Conservation (phyloP, 1,140 invertebrate genomes). For the Kradibia gibbosae region DNA sequence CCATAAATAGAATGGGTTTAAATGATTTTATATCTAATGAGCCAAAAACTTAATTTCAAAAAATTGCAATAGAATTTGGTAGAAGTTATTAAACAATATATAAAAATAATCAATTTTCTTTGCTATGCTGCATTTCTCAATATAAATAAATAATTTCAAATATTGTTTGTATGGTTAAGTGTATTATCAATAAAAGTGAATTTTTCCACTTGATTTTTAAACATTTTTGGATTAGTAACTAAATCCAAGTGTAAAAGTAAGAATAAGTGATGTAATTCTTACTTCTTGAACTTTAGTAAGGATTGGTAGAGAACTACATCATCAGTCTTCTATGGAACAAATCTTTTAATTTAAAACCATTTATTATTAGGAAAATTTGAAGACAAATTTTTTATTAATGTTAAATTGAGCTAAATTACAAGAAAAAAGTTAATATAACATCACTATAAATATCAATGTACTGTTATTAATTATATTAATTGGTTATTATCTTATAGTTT, state of each 20-base stretch:
- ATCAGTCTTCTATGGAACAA: conserved; percentile 81
- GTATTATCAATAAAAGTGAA: conserved; percentile 79
- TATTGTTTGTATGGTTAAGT: conserved; percentile 78
- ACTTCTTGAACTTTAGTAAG: conserved; percentile 82
- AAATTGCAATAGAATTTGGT: conserved; percentile 56
- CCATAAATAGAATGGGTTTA: background rate
- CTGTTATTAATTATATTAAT: no score
- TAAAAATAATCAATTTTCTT: conserved; percentile 72
- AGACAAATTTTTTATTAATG: no score
- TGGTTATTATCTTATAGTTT: no score
- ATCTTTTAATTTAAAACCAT: conserved; percentile 76
- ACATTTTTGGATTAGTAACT: conserved; percentile 74
- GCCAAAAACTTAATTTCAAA: background rate
- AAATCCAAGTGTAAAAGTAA: conserved; percentile 82
- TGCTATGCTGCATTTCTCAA: conserved; percentile 74
- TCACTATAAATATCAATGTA: no score
- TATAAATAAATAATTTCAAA: conserved; percentile 73
- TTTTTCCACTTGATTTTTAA: conserved; percentile 69
- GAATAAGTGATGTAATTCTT: conserved; percentile 78
- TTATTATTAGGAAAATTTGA: no score
- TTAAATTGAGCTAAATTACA: no score
- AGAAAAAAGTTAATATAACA: no score
- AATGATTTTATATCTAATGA: background rate
- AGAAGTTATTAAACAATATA: conserved; percentile 67
- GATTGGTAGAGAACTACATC: conserved; percentile 82